These are phyloP conservation scores for Xiphophorus birchmanni DNA, from an alignment of 2,797 vertebrate species.

Conservation along the genomic window DNA sequence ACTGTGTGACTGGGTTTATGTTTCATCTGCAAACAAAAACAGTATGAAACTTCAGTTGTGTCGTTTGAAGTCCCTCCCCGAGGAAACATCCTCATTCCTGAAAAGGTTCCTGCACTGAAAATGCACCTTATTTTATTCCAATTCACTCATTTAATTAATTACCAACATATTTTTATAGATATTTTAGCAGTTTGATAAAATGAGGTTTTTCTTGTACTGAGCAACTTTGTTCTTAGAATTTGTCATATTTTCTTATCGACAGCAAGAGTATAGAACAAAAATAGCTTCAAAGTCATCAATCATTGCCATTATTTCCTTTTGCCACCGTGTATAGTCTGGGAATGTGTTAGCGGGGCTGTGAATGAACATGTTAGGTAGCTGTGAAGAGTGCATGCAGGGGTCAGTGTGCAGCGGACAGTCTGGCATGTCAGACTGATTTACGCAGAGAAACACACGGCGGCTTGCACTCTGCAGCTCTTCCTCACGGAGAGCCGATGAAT, in stretches of 20 bases:
- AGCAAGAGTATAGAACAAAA: not conserved
- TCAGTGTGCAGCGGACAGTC: conserved; percentile 58
- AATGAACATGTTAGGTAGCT: conserved; percentile 39
- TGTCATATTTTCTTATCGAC: not conserved
- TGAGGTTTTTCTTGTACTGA: not conserved
- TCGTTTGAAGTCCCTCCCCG: not conserved
- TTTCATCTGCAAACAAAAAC: not conserved
- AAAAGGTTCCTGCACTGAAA: not conserved
- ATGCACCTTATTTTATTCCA: not conserved
- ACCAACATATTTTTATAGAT: not conserved
- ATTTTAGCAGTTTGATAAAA: not conserved
- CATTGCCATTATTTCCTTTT: not conserved
- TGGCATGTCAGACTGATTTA: conserved; percentile 50
- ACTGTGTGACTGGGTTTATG: not conserved
- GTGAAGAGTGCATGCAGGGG: conserved; percentile 59
- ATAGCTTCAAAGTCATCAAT: not conserved
- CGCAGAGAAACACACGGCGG: conserved; percentile 24
- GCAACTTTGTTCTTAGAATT: not conserved
- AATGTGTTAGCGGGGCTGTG: conserved; percentile 21
- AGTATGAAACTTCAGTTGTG: not conserved
- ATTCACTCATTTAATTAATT: not conserved
- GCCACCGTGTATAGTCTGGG: not conserved
- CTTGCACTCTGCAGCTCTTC: conserved; percentile 42
- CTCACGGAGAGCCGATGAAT: conserved; percentile 70
- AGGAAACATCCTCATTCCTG: not conserved